Base-by-base conservation (phyloP, 2,113 vertebrate species). In the Cavia porcellus region DNA sequence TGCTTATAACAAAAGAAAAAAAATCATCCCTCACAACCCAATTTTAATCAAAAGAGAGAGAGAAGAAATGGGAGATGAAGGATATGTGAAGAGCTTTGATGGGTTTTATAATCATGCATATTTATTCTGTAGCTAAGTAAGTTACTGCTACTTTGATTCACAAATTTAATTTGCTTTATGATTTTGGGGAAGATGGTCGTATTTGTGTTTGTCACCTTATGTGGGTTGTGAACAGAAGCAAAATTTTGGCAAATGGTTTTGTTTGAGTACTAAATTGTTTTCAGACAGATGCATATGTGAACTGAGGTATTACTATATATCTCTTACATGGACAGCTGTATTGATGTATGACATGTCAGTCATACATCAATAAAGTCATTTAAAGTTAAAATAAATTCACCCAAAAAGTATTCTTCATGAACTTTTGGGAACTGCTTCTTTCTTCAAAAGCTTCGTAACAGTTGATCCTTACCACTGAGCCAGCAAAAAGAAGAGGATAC, bases 371-470 rank as follows among this genome's bases (percentile, higher is more conserved):
- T n/a, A 30, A 50, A 50, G 14, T 5, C 10, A 22, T 59, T 72
- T 72, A 59, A 72, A 84, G 61, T 66, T 52, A 52, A 87, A 61
- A 66, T 75, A 35, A 35, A 28, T 88, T 25, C 15, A 10, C 25
- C 28, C 25, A 7, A 32, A 25, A 75, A 62, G 3, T 74, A 59
- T 47, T 74, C 28, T 92, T 90, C 2, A 25, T 47, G 86, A 64
- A 89, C 57, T 88, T 68, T 84, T 94, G 52, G 12, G n/a, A 94
- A 88, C 25, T 88, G 42, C 62, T 96, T 90, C 61, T 75, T n/a
- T 74, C 90, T 30, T 14, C 66, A 89, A 32, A 96, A 86, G 25
- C 72, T 94, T 30, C 25, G 62, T 1, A 91, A 50, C 57, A 52
- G 79, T 82, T 47, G 17, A 74, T 59, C 35, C 77, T 88, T 1